A percentile compares a stretch with the other conserved stretches of the same genome.
Evolutionary conservation across 2,797 vertebrate species (phyloP).

Genomic region (Valencia hispanica): DNA sequence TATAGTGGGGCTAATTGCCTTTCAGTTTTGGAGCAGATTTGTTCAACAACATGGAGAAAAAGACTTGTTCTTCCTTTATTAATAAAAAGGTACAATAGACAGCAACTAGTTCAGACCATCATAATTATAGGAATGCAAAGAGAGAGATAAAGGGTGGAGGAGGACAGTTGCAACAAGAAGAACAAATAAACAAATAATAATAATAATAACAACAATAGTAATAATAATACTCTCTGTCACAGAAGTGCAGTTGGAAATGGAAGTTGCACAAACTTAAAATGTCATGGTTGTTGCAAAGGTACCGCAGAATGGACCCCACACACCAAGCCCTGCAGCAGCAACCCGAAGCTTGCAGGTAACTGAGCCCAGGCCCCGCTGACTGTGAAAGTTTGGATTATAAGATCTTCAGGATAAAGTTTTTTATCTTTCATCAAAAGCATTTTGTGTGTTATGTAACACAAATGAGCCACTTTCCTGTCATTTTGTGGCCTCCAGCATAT

Average conservation of each 20-base stretch:
- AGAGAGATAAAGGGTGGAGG: background rate
- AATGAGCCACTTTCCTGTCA: slow-evolving; percentile 62
- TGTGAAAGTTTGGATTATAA: slow-evolving; percentile 52
- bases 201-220: background rate
- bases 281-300: too few relatives aligned
- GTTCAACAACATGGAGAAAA: background rate
- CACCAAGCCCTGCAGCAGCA: too few relatives aligned
- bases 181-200: background rate
- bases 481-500: slow-evolving; percentile 71
- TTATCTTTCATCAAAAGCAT: slow-evolving; percentile 41
- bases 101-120: background rate
- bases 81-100: background rate
- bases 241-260: background rate
- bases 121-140: background rate
- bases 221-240: background rate
- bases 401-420: slow-evolving; percentile 56
- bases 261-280: background rate
- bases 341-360: background rate
- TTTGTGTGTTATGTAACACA: slow-evolving; percentile 58
- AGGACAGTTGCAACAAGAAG: background rate
- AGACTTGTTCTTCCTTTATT: background rate
- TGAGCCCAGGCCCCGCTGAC: slow-evolving; percentile 18
- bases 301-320: too few relatives aligned
- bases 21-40: background rate
- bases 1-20: background rate